phyloP scores from a whole-genome alignment of 1,140 invertebrate genomes.

The Schlechtendalia chinensis region DNA sequence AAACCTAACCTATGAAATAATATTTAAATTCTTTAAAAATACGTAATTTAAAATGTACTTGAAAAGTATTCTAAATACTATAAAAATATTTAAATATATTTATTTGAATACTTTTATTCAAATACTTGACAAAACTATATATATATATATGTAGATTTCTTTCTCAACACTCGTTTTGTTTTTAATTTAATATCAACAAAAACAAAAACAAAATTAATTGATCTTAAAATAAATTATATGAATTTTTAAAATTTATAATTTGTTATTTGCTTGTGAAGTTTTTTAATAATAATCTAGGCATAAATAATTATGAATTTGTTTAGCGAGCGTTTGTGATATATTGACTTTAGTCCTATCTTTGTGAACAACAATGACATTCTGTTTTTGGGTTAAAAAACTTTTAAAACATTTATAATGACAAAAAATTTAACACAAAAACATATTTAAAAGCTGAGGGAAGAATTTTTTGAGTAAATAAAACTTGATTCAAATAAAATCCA shows the following conservation, averaged over 20 bases:
- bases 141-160: too few relatives aligned
- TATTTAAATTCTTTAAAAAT: too few relatives aligned
- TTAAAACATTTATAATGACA: not conserved
- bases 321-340: not conserved
- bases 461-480: not conserved
- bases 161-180: too few relatives aligned
- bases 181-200: not conserved
- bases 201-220: not conserved
- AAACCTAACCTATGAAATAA: too few relatives aligned
- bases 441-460: not conserved
- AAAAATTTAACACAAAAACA: conserved; percentile 3
- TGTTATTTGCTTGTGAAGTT: not conserved
- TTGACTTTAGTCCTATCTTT: not conserved
- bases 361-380: not conserved
- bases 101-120: too few relatives aligned
- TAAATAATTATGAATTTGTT: conserved; percentile 19
- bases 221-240: not conserved
- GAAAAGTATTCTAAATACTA: too few relatives aligned
- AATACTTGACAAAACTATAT: too few relatives aligned
- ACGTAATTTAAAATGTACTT: too few relatives aligned
- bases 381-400: not conserved
- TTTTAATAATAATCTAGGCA: not conserved
- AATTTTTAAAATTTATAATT: not conserved
- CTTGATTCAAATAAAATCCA: not conserved
- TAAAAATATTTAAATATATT: too few relatives aligned